Evolutionary conservation across 2,113 vertebrate genomes (phyloP).

Genomic region (Passer montanus): DNA sequence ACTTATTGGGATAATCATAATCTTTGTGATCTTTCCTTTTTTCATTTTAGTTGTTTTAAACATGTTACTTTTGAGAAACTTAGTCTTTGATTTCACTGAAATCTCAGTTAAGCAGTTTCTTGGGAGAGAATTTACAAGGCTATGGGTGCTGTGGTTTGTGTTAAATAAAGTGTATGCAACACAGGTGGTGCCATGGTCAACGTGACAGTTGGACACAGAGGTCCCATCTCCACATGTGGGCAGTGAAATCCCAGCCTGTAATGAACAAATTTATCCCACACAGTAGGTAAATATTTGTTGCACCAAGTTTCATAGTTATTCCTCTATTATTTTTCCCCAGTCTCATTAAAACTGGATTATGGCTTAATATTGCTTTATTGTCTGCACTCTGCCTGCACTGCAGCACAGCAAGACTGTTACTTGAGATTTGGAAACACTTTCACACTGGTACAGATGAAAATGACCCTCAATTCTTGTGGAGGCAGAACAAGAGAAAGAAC

Average conservation of each 20-base stretch:
- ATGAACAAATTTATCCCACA: background rate
- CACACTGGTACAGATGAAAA: background rate
- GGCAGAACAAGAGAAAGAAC: background rate
- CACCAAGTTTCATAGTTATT: background rate
- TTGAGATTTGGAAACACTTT: background rate
- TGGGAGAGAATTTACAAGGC: background rate
- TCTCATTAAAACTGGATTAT: background rate
- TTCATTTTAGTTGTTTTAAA: background rate
- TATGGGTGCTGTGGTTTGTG: background rate
- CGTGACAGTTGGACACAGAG: background rate
- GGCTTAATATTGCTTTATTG: background rate
- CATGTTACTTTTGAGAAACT: background rate
- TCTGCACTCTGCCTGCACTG: background rate
- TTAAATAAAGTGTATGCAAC: background rate
- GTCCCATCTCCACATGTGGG: background rate
- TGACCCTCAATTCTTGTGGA: rapidly evolving
- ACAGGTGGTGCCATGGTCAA: background rate
- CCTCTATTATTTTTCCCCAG: background rate
- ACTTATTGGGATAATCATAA: background rate
- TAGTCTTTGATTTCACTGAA: background rate
- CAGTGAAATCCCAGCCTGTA: background rate
- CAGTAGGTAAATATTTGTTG: background rate
- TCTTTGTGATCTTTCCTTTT: background rate
- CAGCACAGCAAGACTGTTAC: background rate
- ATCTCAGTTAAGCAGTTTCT: background rate